Evolutionary conservation across 2,113 vertebrate genomes (phyloP).

Genomic region (Machaerirhynchus nigripectus): DNA sequence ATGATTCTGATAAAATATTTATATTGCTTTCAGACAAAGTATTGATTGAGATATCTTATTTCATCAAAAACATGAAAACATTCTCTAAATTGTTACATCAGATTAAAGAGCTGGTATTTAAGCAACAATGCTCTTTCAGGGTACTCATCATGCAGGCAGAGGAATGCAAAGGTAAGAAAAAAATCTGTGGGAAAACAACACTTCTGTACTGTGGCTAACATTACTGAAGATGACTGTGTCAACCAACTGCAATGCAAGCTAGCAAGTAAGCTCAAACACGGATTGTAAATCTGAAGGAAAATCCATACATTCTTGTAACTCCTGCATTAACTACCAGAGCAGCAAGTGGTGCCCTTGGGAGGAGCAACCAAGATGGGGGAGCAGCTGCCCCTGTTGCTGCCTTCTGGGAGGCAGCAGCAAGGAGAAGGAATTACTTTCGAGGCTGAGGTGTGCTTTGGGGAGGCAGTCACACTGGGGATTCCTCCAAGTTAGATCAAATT

Average conservation of each 20-base stretch:
- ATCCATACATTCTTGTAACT: neutral
- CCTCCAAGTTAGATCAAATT: neutral
- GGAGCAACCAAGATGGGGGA: neutral
- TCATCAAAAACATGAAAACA: neutral
- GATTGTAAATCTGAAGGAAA: neutral
- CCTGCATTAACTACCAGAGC: neutral
- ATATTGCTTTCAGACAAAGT: conserved; percentile 20
- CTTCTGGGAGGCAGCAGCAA: neutral
- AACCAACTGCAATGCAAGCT: neutral
- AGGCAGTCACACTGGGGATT: neutral
- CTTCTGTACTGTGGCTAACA: neutral
- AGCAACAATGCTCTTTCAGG: neutral
- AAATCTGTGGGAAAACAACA: neutral
- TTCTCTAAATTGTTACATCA: neutral
- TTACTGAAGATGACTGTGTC: neutral
- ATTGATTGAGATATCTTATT: neutral
- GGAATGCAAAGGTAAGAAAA: neutral
- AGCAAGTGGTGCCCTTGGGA: neutral
- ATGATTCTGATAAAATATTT: conserved; percentile 27
- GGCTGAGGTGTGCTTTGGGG: neutral
- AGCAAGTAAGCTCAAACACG: neutral
- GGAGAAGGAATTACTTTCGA: neutral
- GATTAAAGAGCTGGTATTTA: neutral
- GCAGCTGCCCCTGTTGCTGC: neutral
- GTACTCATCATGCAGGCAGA: neutral